A percentile compares a stretch with the other conserved stretches of the same genome.
Evolutionary conservation across 2,888 invertebrate species (phyloP).

Genomic region (Altica lythri): DNA sequence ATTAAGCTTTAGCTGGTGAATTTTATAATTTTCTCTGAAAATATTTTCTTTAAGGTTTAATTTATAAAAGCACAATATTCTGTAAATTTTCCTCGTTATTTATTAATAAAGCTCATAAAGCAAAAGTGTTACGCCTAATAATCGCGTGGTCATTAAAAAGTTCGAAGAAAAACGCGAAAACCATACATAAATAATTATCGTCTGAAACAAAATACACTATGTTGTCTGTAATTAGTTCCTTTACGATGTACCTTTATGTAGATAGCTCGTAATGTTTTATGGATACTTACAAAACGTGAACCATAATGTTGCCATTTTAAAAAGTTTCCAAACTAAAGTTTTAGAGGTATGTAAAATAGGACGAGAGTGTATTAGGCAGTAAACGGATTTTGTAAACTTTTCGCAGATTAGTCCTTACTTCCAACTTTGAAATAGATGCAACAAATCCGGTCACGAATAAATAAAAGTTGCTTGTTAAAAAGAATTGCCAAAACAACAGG

Average conservation of each 20-base stretch:
- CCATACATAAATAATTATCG: constrained; percentile 16
- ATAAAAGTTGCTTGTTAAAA: no score
- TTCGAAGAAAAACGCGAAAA: constrained; percentile 3
- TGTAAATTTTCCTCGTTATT: no score
- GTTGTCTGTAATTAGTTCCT: constrained; percentile 19
- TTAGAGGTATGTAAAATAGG: constrained; percentile 8
- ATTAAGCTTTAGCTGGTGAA: no score
- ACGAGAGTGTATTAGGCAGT: constrained; percentile 2
- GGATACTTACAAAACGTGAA: constrained; percentile 4
- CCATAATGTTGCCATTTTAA: constrained; percentile 11
- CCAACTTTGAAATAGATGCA: no score
- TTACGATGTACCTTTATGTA: constrained; percentile 15
- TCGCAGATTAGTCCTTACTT: no score
- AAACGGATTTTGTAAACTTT: constrained; percentile 7
- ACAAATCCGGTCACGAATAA: no score
- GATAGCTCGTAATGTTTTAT: constrained; percentile 19
- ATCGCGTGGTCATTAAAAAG: not conserved
- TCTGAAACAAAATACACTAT: constrained; percentile 11
- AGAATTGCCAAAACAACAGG: no score
- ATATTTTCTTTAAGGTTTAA: no score
- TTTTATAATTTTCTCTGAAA: no score
- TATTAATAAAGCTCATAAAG: no score
- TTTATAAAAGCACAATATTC: no score
- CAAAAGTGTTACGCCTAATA: no score
- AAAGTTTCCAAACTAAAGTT: constrained; percentile 8